A percentile compares a stretch with the other conserved stretches of the same genome.
Evolutionary conservation across 2,797 vertebrate species (phyloP).

Genomic region (Lepilemur septentrionalis): DNA sequence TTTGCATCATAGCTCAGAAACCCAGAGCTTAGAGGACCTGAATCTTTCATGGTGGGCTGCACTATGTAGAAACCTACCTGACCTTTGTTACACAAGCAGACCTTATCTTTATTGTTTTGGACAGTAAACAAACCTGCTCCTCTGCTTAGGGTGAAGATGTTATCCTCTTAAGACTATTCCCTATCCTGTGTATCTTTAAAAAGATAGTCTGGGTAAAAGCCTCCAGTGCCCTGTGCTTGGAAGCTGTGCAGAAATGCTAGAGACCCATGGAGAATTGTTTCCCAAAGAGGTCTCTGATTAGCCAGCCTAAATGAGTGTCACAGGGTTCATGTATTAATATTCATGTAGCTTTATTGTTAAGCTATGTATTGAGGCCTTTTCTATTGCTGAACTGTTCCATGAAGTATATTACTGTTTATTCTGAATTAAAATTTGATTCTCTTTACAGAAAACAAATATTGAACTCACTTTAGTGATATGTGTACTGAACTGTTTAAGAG

Average conservation of each 20-base stretch:
- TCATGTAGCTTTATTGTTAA: not conserved
- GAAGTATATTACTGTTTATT: not conserved
- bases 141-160: not conserved
- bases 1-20: not conserved
- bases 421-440: constrained; percentile 18
- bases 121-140: not conserved
- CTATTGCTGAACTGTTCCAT: not conserved
- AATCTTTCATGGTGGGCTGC: not conserved
- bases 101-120: not conserved
- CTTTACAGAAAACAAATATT: constrained; percentile 1
- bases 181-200: not conserved
- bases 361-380: not conserved
- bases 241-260: not conserved
- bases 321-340: not conserved
- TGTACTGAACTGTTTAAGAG: not conserved
- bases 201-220: not conserved
- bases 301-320: not conserved
- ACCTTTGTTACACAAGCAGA: not conserved
- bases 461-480: not conserved
- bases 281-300: not conserved
- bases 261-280: not conserved
- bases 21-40: not conserved
- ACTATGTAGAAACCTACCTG: not conserved
- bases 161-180: not conserved
- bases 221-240: not conserved